Conservation (phyloP, 2,113 vertebrate species). For the Plecotus auritus region DNA sequence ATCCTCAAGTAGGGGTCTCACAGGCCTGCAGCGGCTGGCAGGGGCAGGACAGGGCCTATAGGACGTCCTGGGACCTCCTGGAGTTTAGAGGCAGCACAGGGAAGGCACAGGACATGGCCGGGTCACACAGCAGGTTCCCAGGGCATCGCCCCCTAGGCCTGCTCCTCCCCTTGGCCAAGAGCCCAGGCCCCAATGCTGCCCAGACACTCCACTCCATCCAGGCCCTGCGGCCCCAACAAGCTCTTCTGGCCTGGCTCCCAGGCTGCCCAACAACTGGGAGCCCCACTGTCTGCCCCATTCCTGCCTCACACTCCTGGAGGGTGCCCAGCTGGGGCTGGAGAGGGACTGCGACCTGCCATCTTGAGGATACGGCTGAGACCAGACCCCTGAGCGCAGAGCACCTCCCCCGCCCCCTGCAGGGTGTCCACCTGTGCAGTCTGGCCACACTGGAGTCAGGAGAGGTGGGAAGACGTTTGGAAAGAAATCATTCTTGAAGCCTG, state of each 20-base stretch:
- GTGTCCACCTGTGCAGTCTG: too few relatives aligned
- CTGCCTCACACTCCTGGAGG: not conserved
- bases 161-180: not conserved
- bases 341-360: not conserved
- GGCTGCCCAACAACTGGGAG: not conserved
- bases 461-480: accelerated
- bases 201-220: not conserved
- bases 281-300: accelerated
- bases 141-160: not conserved
- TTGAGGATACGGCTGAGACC: not conserved
- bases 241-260: not conserved
- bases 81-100: accelerated
- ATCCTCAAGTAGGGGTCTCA: accelerated
- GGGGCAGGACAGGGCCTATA: not conserved
- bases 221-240: not conserved
- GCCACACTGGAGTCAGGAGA: not conserved
- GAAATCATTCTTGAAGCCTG: not conserved
- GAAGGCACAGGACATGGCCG: not conserved
- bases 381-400: not conserved
- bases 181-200: not conserved
- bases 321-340: not conserved
- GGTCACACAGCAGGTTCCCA: not conserved
- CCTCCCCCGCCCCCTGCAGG: not conserved
- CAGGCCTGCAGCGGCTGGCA: not conserved
- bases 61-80: not conserved